phyloP scores from a whole-genome alignment of 2,888 invertebrate genomes.

The Dicranocentrus wangi region DNA sequence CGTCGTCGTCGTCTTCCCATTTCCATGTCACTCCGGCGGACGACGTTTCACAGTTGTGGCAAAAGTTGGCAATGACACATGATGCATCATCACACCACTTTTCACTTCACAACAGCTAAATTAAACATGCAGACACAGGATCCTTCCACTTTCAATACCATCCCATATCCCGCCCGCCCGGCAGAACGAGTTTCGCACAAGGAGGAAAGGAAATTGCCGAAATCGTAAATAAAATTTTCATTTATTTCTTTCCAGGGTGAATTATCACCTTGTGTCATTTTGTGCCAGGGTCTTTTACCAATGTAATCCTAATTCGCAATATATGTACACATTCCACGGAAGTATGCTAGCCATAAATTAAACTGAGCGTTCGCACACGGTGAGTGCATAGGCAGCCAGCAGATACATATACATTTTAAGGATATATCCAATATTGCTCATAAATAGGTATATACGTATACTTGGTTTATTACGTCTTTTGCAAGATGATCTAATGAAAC shows the following conservation, averaged over 20 bases:
- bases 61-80: neutral
- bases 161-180: too few species aligned
- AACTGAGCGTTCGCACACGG: neutral
- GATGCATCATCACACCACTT: constrained; percentile 9
- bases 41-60: neutral
- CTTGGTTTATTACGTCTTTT: too few species aligned
- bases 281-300: constrained; percentile 24
- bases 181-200: too few species aligned
- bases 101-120: neutral
- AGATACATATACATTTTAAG: too few species aligned
- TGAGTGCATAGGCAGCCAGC: too few species aligned
- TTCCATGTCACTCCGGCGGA: too few species aligned
- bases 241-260: constrained; percentile 9
- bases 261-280: constrained; percentile 26
- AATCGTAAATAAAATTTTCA: constrained; percentile 35
- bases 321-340: neutral
- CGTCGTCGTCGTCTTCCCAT: too few species aligned
- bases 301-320: neutral
- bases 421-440: too few species aligned
- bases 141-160: neutral
- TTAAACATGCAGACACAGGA: neutral
- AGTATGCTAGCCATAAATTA: constrained; percentile 32
- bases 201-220: constrained; percentile 2
- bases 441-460: too few species aligned
- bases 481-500: too few species aligned